Base-by-base conservation (phyloP, 2,797 vertebrate genomes). In the Gorsachius magnificus region DNA sequence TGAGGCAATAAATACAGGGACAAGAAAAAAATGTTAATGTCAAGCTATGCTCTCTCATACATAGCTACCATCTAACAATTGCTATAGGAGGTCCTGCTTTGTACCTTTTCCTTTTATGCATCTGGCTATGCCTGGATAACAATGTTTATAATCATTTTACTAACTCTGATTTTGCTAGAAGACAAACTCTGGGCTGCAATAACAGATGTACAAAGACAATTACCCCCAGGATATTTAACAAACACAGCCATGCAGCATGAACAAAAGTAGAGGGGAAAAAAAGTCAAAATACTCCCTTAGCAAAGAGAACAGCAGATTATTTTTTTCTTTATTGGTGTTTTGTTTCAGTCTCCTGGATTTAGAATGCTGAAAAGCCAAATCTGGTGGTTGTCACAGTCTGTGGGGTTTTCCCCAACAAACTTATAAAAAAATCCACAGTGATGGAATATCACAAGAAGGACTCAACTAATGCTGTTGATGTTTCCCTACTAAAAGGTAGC, bases 191-290 rank as follows among this genome's bases (percentile, higher is more conserved):
- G 8, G 43, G 22, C 46, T 89, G 36, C 45, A 70, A 35, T 69
- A 88, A 80, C 41, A 94, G 46, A 77, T 80, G 28, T 60, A 77
- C 9, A 36, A 61, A 87, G 46, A 86, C 11, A 85, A 58, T 46
- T 86, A 78, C 46, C 83, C 45, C 88, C 70, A 83, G 83, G 84
- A 70, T 70, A 65, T 83, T 85, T 93, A 86, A 70, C 79, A 89
- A 89, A 79, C 10, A 33, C 43, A 71, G n/a, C 13, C 45, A 87
- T 58, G 65, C 22, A 81, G 31, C n/a, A 74, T 60, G 41, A 95
- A 45, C 31, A 77, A 87, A 93, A 74, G 43, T 3, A 17, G 11
- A 36, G 24, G 12, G 64, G 12, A 68, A 87, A 93, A 93, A 80
- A 87, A 26, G 5, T 63, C 41, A 75, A 63, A 70, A 54, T 53